Base-by-base conservation (phyloP, 2,888 invertebrate genomes). In the Philaethria dido region DNA sequence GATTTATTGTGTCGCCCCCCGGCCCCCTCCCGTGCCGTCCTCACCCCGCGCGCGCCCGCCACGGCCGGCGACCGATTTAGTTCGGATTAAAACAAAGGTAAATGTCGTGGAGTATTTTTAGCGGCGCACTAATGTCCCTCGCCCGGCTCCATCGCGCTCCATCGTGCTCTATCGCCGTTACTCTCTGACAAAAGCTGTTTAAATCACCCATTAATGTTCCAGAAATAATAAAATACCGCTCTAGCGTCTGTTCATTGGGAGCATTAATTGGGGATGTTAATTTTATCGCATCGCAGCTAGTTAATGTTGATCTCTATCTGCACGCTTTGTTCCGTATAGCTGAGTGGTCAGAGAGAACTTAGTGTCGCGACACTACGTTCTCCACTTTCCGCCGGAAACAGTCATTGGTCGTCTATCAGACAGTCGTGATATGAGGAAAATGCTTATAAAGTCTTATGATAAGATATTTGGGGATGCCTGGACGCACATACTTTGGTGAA, bases 61-160 rank as follows among this genome's bases (percentile, higher is more conserved):
- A 16, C 52, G 16, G 52, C 16, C 73, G 72, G 65, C 72, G 77
- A 72, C 73, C 72, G 72, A 75, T 74, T 73, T 74, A 74, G 77
- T 77, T 77, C 79, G 76, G 78, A 79, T 79, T 81, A 78, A 80
- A 83, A 85, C 86, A 86, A 86, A 85, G 85, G 84, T 86, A 86
- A 86, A 85, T 85, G 86, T 84, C 84, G 82, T 76, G 61, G 67
- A 65, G 67, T 74, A 74, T 74, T 73, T 74, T 73, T 73, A 73
- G 73, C 68, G 62, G 22, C 66, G 68, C 66, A 61, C 69, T 71
- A 70, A 70, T 66, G 64, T 62, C 64, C 29, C 29, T 25, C 44
- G 20, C 45, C 62, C 29, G 33, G 55, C 42, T 20, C 47, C n/a
- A n/a, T n/a, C n/a, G n/a, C n/a, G n/a, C n/a, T n/a, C n/a, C n/a